A percentile compares a stretch with the other conserved stretches of the same genome.
Conservation (phyloP, 2,113 vertebrate species). For the Suncus etruscus region DNA sequence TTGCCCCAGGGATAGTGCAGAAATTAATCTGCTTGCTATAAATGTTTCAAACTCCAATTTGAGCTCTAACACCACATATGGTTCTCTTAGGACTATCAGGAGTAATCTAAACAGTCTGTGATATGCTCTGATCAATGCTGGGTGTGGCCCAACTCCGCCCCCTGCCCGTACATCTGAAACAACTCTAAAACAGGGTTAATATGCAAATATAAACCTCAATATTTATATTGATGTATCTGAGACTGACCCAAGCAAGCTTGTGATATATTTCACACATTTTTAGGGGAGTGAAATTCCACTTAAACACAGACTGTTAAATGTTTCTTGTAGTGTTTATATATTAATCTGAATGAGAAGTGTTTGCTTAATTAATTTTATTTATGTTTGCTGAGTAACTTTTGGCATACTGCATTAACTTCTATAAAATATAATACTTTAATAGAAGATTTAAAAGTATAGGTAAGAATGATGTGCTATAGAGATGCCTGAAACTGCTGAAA, state of each 20-base stretch:
- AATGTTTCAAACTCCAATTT: too few species aligned
- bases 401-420: background rate
- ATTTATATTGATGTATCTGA: slow-evolving; percentile 18
- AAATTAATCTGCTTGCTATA: too few species aligned
- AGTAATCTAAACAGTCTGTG: too few species aligned
- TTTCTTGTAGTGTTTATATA: background rate
- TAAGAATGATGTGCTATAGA: slow-evolving; percentile 23
- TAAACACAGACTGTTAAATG: background rate
- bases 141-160: too few species aligned
- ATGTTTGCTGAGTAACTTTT: background rate
- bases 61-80: too few species aligned
- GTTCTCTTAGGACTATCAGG: too few species aligned
- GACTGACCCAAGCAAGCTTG: background rate
- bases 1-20: too few species aligned
- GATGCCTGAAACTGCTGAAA: slow-evolving; percentile 25
- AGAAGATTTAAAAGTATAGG: slow-evolving; percentile 21
- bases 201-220: background rate
- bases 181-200: background rate
- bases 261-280: background rate
- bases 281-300: slow-evolving; percentile 26
- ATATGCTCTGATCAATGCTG: too few species aligned
- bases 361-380: background rate
- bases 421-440: background rate
- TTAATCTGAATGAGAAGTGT: background rate
- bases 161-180: too few species aligned